phyloP scores from a whole-genome alignment of 2,113 vertebrate genomes.

The Mustela lutreola region DNA sequence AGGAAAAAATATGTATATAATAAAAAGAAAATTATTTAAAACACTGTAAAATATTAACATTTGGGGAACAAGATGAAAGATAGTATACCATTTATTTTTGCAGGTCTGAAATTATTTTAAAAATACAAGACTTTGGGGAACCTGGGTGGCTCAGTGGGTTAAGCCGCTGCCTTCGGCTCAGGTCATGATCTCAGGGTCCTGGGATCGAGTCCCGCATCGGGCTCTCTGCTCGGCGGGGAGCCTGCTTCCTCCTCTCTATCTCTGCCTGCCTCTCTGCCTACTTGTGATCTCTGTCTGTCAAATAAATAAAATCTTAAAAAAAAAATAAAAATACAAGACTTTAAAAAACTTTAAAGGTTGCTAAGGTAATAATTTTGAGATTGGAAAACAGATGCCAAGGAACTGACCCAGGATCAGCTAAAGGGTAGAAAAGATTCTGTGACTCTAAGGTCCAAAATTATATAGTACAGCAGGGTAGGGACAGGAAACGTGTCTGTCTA shows the following conservation, averaged over 20 bases:
- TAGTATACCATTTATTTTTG: not conserved
- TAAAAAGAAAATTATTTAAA: not conserved
- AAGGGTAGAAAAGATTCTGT: not conserved
- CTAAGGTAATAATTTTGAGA: not conserved
- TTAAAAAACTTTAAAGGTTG: not conserved
- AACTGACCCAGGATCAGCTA: not conserved
- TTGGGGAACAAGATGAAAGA: not conserved
- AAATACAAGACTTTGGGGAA: not conserved
- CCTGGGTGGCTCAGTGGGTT: no score
- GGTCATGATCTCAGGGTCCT: no score
- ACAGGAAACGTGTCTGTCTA: not conserved
- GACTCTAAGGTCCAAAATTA: not conserved
- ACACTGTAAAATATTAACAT: conserved; percentile 11
- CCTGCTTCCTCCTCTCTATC: no score
- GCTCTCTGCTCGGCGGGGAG: no score
- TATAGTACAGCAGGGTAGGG: not conserved
- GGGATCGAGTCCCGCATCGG: no score
- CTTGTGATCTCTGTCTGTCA: no score
- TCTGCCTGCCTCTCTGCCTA: no score
- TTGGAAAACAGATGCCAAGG: not conserved
- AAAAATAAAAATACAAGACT: not conserved
- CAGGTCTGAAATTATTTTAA: conserved; percentile 1
- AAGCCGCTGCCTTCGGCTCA: no score
- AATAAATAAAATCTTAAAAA: no score
- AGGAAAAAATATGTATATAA: not conserved